A percentile compares a stretch with the other conserved stretches of the same genome.
phyloP scores from a whole-genome alignment of 2,888 invertebrate species.

The Rhodophaea formosa region DNA sequence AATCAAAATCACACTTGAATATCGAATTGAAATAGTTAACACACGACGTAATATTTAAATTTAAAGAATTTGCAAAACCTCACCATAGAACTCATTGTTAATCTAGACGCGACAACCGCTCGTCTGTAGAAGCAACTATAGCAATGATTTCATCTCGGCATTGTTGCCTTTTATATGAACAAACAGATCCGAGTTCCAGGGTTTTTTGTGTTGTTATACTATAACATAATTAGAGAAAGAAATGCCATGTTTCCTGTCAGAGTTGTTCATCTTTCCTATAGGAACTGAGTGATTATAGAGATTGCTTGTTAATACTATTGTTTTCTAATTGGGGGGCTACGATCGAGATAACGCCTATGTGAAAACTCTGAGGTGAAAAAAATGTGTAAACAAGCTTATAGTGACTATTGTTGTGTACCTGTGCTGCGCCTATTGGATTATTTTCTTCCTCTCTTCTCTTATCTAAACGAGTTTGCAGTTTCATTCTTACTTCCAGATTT shows the following conservation, averaged over 20 bases:
- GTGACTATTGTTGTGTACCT: too few relatives aligned
- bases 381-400: too few relatives aligned
- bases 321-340: slow-evolving; percentile 3
- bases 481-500: too few relatives aligned
- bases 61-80: slow-evolving; percentile 28
- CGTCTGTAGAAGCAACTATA: slow-evolving; percentile 19
- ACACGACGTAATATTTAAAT: too few relatives aligned
- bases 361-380: too few relatives aligned
- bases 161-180: slow-evolving; percentile 14
- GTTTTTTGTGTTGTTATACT: slow-evolving; percentile 12
- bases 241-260: slow-evolving; percentile 9
- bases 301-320: slow-evolving; percentile 4
- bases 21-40: too few relatives aligned
- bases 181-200: slow-evolving; percentile 20
- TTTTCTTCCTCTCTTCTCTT: too few relatives aligned
- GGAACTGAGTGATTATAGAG: slow-evolving; percentile 3
- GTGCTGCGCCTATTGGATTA: too few relatives aligned
- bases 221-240: slow-evolving; percentile 12
- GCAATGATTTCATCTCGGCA: slow-evolving; percentile 15
- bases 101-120: slow-evolving; percentile 4
- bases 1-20: too few relatives aligned
- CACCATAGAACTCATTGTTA: slow-evolving; percentile 48
- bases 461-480: too few relatives aligned
- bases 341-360: background rate
- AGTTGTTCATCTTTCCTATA: slow-evolving; percentile 2